These are phyloP conservation scores for Hephaestus fuliginosus DNA, from an alignment of 2,797 vertebrate species.

Conservation along the genomic window DNA sequence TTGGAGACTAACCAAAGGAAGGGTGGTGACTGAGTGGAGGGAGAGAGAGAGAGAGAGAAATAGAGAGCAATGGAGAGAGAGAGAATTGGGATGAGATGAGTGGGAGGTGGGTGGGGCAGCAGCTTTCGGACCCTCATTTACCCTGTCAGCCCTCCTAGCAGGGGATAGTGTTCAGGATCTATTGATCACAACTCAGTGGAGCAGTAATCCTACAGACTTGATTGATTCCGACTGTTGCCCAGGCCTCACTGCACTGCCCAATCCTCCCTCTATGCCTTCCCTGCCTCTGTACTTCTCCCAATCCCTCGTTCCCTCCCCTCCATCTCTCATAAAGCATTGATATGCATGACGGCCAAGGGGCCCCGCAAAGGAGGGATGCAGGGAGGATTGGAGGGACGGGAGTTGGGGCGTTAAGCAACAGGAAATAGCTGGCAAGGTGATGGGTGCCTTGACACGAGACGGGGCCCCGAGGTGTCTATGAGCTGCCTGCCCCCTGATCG, in stretches of 20 bases:
- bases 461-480: constrained; percentile 64
- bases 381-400: constrained; percentile 71
- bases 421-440: constrained; percentile 83
- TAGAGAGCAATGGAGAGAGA: constrained; percentile 27
- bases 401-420: constrained; percentile 78
- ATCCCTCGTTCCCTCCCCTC: constrained; percentile 68
- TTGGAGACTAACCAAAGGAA: constrained; percentile 60
- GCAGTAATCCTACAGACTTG: constrained; percentile 88
- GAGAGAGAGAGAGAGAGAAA: too few species aligned
- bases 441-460: constrained; percentile 75
- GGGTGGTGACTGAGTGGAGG: constrained; percentile 52
- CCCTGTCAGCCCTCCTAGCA: constrained; percentile 84
- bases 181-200: constrained; percentile 90
- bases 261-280: constrained; percentile 77
- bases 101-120: constrained; percentile 66
- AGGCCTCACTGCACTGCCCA: constrained; percentile 84
- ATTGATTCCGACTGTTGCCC: constrained; percentile 89
- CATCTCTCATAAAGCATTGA: constrained; percentile 83
- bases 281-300: constrained; percentile 65
- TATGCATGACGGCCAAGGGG: constrained; percentile 84
- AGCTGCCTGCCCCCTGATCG: constrained; percentile 45
- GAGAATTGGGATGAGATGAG: constrained; percentile 60
- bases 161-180: constrained; percentile 87
- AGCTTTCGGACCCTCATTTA: constrained; percentile 88
- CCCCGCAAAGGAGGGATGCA: constrained; percentile 68